These are phyloP conservation scores for Apodemia duryi DNA, from an alignment of 2,888 invertebrate genomes.

Conservation along the genomic window DNA sequence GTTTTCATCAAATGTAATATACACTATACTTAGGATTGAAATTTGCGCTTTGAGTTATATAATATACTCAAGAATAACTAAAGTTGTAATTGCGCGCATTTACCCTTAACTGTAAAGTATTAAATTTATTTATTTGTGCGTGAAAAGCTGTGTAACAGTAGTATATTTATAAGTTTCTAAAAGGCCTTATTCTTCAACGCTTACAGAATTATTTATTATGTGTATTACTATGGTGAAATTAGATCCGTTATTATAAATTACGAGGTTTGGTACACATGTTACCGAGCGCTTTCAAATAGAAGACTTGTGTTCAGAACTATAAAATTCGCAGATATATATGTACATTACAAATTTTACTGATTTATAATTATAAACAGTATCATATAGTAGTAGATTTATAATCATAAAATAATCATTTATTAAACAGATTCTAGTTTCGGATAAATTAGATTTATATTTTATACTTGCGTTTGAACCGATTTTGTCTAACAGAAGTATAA, in stretches of 20 bases:
- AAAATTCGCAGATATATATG: neutral
- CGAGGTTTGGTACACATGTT: neutral
- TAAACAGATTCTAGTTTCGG: too few species aligned
- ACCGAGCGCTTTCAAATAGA: neutral
- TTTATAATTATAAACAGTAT: too few species aligned
- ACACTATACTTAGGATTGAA: too few species aligned
- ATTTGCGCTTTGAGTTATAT: neutral
- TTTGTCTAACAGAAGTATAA: too few species aligned
- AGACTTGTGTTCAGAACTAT: neutral
- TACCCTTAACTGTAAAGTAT: neutral
- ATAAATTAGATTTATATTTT: too few species aligned
- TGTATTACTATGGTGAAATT: neutral
- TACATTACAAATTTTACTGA: too few species aligned
- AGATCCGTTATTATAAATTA: neutral
- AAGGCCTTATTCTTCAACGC: neutral
- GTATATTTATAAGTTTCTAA: neutral
- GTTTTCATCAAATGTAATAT: too few species aligned
- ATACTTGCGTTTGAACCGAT: too few species aligned
- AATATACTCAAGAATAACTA: neutral
- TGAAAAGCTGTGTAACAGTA: conserved; percentile 1
- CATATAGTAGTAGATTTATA: too few species aligned
- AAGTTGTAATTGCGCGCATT: neutral
- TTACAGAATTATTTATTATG: neutral
- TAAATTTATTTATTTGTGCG: neutral
- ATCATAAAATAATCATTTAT: too few species aligned